Base-by-base conservation (phyloP, 2,888 invertebrate genomes). In the Epsilonema sp. region DNA sequence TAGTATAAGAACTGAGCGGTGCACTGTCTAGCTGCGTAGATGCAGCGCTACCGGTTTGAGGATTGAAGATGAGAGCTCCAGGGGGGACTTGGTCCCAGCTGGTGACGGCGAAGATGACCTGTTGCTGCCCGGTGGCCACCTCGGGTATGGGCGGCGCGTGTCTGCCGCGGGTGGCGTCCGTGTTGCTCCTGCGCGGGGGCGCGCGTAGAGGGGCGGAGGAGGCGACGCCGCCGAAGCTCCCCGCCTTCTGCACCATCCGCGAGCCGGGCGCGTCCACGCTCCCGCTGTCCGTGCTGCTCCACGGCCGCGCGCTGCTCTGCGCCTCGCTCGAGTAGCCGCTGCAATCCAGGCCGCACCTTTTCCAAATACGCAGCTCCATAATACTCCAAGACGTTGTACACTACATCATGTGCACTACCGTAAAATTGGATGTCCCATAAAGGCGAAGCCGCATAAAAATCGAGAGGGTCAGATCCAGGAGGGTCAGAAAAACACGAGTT, bases 181-280 rank as follows among this genome's bases (percentile, higher is more conserved):
- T n/a, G 31, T 31, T 31, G 31, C 31, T 31, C 8, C 31, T 8
- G 8, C 31, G 31, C n/a, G n/a, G n/a, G n/a, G n/a, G n/a, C n/a
- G n/a, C n/a, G n/a, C n/a, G n/a, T n/a, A n/a, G n/a, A n/a, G n/a
- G n/a, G n/a, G n/a, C n/a, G n/a, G n/a, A n/a, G n/a, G n/a, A n/a
- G n/a, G n/a, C n/a, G n/a, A n/a, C n/a, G n/a, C 49, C 49, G n/a
- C 49, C 49, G 20, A 49, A 49, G 16, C 41, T 41, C 37, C 46
- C 41, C 36, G 49, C 49, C 37, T 49, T 49, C 5, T 49, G 49
- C 45, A 46, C 39, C 21, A 24, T 22, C 16, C 19, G 26, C n/a
- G 43, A 16, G 16, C 31, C 19, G n/a, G 41, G 21, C 19, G 21
- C 43, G 16, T 42, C 25, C 16, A 42, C 13, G n/a, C 25, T n/a